Percentiles rank a stretch among this genome's conserved stretches.
phyloP scores from a whole-genome alignment of 2,113 vertebrate genomes.

The Poeciliopsis occidentalis region DNA sequence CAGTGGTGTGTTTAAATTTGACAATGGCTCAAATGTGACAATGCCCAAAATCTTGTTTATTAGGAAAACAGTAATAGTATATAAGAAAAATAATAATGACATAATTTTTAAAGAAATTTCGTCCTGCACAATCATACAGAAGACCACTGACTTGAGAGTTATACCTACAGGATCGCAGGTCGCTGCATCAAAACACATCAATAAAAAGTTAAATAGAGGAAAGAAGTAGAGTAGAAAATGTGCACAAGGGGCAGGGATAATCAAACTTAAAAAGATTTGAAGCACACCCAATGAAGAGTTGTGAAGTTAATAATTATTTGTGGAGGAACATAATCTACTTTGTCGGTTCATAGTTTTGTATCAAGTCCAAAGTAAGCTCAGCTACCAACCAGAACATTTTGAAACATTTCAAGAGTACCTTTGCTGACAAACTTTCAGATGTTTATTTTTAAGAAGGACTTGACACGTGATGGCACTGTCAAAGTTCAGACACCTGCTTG shows the following conservation, averaged over 20 bases:
- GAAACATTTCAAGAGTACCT: too few relatives aligned
- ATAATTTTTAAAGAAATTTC: not conserved
- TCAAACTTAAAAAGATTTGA: not conserved
- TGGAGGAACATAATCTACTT: not conserved
- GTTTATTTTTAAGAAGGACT: not conserved
- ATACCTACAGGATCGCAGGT: not conserved
- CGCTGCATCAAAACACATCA: not conserved
- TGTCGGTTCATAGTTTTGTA: not conserved
- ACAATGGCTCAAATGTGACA: too few relatives aligned
- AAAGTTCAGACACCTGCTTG: too few relatives aligned
- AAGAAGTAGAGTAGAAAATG: not conserved
- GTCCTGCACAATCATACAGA: not conserved
- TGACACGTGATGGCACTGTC: not conserved
- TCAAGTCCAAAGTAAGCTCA: not conserved
- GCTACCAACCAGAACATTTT: not conserved
- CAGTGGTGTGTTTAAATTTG: not conserved
- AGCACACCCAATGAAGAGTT: not conserved
- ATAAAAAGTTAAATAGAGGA: not conserved
- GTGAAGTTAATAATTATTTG: not conserved
- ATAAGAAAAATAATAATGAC: too few relatives aligned
- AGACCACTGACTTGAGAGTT: not conserved
- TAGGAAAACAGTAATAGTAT: too few relatives aligned
- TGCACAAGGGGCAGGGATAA: not conserved
- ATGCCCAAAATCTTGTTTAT: too few relatives aligned
- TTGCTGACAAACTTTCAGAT: not conserved